A percentile compares a stretch with the other conserved stretches of the same genome.
Evolutionary conservation across 1,140 invertebrate genomes (phyloP).

Genomic region (Euwallacea fornicatus): DNA sequence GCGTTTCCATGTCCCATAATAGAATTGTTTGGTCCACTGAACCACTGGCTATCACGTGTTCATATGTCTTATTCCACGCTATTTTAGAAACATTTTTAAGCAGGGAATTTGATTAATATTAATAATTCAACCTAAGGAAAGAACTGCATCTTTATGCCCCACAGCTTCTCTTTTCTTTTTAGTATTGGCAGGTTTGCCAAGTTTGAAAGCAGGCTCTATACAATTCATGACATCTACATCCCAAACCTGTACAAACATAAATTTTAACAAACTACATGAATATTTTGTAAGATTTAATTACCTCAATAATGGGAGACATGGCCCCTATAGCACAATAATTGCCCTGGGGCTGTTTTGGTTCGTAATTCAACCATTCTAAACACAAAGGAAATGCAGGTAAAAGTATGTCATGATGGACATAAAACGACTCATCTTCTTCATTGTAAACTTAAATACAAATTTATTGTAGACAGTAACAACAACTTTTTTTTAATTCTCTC

Average conservation of each 20-base stretch:
- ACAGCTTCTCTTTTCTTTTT: constrained; percentile 68
- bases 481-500: constrained; percentile 43
- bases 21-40: constrained; percentile 86
- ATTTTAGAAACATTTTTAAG: constrained; percentile 50
- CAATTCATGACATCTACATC: constrained; percentile 91
- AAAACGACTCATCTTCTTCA: constrained; percentile 82
- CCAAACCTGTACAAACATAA: constrained; percentile 67
- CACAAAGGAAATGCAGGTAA: constrained; percentile 86
- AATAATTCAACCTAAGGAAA: constrained; percentile 59
- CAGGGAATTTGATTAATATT: background rate
- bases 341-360: constrained; percentile 68
- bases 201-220: constrained; percentile 79
- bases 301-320: constrained; percentile 86
- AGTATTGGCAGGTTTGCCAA: constrained; percentile 78
- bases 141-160: constrained; percentile 88
- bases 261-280: background rate
- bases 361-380: constrained; percentile 89
- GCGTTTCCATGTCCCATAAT: constrained; percentile 91
- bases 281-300: background rate
- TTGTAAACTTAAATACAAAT: constrained; percentile 78
- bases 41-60: constrained; percentile 86
- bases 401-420: constrained; percentile 91
- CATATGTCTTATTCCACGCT: constrained; percentile 83
- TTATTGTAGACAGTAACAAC: constrained; percentile 2
- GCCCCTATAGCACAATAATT: constrained; percentile 90